Evolutionary conservation across 2,797 vertebrate species (phyloP).

Genomic region (Arremon aurantiirostris): DNA sequence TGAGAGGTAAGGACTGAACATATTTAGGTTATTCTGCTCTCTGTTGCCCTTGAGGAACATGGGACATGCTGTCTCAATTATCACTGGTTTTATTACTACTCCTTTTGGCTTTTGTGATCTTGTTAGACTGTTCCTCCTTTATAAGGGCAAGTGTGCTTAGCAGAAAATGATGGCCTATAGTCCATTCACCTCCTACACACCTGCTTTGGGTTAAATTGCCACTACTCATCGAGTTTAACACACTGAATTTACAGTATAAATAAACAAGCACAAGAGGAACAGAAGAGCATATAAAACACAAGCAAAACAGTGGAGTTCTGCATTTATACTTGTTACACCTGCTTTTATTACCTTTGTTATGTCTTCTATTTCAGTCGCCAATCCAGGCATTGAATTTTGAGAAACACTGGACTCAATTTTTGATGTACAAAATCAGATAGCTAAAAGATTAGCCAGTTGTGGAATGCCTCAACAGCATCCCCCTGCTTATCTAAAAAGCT

Average conservation of each 20-base stretch:
- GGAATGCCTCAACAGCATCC: neutral
- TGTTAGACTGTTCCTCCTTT: neutral
- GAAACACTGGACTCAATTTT: neutral
- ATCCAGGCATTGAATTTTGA: neutral
- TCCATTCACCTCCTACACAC: neutral
- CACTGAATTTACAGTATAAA: neutral
- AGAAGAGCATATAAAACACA: neutral
- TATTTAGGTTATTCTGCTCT: neutral
- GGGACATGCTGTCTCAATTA: neutral
- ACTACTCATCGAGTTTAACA: neutral
- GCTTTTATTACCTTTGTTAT: neutral
- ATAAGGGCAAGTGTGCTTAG: neutral
- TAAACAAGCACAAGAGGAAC: neutral
- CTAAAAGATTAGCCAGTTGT: neutral
- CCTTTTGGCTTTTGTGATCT: neutral
- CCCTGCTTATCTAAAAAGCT: neutral
- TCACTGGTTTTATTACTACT: fast-evolving
- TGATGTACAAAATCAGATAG: neutral
- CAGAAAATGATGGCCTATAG: neutral
- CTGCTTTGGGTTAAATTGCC: neutral
- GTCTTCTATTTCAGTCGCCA: neutral
- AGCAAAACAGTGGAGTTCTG: neutral
- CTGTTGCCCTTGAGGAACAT: neutral
- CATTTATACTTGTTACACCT: neutral
- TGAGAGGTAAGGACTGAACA: neutral